Base-by-base conservation (phyloP, 2,888 invertebrate genomes). In the Ferdinandea cuprea region DNA sequence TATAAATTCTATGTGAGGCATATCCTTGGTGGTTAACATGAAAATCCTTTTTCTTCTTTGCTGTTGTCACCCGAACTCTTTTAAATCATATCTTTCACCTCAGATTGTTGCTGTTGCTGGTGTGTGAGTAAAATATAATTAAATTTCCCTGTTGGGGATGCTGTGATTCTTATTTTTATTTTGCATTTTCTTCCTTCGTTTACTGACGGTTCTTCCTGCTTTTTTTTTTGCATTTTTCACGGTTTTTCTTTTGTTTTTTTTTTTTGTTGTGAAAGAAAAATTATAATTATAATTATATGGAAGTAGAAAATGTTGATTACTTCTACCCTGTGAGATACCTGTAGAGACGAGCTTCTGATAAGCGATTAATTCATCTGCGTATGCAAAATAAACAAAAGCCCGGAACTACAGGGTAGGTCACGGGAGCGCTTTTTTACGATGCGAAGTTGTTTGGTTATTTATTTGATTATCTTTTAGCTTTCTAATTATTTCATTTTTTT, bases 401-500 rank as follows among this genome's bases (percentile, higher is more conserved):
- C 97, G 97, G 97, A 97, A 97, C 97, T 97, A 98, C 97, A 98
- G 97, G 97, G 97, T 98, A 97, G 97, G 96, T 97, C 97, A 97
- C 97, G 97, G 96, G 96, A 96, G 96, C 90, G 90, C 89, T 89
- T 87, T 85, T 56, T 54, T 2, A 77, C 83, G 63, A 63, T 72
- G 68, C 30, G 8, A 58, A 66, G 32, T 56, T 44, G 37, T 59
- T 50, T 32, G 5, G 3, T 25, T 5, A 25, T 25, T 3, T 8
- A 37, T 54, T 58, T 37, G 2, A n/a, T n/a, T n/a, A n/a, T n/a
- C n/a, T 17, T 40, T 30, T 68, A 21, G 4, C n/a, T 61, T 44
- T 37, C 32, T 32, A 6, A 21, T 42, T 48, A 59, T 72, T 59
- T 30, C 42, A 42, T 40, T 35, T 35, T 7, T n/a, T 40, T n/a